A percentile compares a stretch with the other conserved stretches of the same genome.
These are phyloP conservation scores for Myanophis thanlyinensis DNA, from an alignment of 2,113 vertebrate genomes.

Conservation along the genomic window DNA sequence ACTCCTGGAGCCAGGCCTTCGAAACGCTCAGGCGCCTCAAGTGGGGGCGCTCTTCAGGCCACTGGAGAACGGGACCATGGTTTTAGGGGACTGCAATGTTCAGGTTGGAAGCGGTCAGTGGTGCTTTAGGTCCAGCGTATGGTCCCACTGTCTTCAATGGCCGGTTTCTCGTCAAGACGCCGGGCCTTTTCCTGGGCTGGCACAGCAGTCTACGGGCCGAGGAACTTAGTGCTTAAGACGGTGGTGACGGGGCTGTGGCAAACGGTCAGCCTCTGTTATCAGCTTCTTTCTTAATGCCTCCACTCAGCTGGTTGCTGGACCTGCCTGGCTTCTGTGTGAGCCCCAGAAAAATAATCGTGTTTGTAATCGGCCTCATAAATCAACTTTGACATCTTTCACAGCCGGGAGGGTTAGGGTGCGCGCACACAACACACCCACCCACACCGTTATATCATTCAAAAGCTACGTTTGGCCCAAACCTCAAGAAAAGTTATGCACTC, in stretches of 20 bases:
- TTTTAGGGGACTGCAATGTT: background rate
- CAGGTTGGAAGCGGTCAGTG: background rate
- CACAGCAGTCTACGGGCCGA: background rate
- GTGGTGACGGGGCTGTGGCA: background rate
- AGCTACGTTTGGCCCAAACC: background rate
- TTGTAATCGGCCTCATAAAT: too few relatives aligned
- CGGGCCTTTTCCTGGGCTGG: background rate
- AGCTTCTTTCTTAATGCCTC: background rate
- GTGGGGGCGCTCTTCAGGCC: fast-evolving
- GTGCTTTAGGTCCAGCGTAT: background rate
- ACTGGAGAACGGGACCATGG: background rate
- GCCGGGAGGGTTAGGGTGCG: background rate
- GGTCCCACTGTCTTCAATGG: background rate
- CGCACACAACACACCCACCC: too few relatives aligned
- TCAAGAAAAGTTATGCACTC: background rate
- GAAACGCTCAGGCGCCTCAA: background rate
- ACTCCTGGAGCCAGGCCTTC: fast-evolving
- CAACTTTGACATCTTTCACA: background rate
- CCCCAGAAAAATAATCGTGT: background rate
- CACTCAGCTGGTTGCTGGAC: background rate
- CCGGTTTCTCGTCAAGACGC: background rate
- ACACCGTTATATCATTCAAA: background rate
- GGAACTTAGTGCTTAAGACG: background rate
- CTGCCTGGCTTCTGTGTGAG: background rate
- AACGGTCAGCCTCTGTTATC: background rate